Conservation (phyloP, 2,888 invertebrate genomes). For the Scrobipalpa atriplicella region DNA sequence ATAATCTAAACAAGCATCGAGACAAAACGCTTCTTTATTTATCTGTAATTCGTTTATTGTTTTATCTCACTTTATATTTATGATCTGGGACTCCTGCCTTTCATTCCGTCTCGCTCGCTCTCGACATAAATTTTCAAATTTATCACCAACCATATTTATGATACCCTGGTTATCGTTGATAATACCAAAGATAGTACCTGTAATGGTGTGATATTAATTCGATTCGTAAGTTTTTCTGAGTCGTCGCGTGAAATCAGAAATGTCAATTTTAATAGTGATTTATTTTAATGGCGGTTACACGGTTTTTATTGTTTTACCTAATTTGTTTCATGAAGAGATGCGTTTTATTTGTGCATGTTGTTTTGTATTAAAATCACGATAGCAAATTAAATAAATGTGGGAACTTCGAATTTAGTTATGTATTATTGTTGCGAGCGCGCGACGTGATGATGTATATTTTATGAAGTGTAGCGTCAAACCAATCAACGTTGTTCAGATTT, state of each 20-base stretch:
- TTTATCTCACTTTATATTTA: conserved; percentile 80
- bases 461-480: conserved; percentile 1
- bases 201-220: conserved; percentile 71
- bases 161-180: conserved; percentile 63
- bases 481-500: not conserved
- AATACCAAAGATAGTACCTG: conserved; percentile 60
- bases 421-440: conserved; percentile 29
- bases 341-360: conserved; percentile 37
- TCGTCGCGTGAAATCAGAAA: conserved; percentile 74
- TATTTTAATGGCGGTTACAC: conserved; percentile 50
- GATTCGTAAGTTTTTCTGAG: conserved; percentile 55
- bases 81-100: conserved; percentile 60
- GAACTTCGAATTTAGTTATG: conserved; percentile 22
- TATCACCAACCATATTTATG: conserved; percentile 71
- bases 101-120: conserved; percentile 54
- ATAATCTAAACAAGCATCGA: conserved; percentile 64
- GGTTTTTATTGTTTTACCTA: conserved; percentile 50
- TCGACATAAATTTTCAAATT: conserved; percentile 74
- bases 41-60: conserved; percentile 82
- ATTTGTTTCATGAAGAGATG: conserved; percentile 42
- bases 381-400: conserved; percentile 28
- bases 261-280: conserved; percentile 76
- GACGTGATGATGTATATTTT: conserved; percentile 21
- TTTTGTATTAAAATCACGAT: conserved; percentile 30
- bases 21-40: conserved; percentile 81